Evolutionary conservation across 2,113 vertebrate species (phyloP), one percentile per base, ranked within the genome.

Genomic region (Toxotes jaculatrix): DNA sequence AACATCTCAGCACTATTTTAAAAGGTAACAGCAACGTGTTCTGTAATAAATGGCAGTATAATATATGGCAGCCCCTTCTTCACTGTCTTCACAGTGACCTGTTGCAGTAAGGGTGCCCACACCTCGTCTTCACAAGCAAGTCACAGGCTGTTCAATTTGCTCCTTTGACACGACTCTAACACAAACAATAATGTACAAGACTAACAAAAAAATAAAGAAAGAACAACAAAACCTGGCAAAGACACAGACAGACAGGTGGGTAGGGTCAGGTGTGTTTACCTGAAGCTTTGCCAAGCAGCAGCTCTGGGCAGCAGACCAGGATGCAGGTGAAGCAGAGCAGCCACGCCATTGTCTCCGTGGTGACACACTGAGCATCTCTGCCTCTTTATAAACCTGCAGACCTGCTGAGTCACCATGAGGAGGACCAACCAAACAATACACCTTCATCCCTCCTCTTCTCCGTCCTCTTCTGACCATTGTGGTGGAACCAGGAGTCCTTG

Each of bases 381-480:
- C 31, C 17, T 65, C 64, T 21, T 90, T 91, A 92, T 93, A 86
- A 70, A 74, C 11, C 84, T 2, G 13, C 70, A 74, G 31, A 88
- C 7, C 67, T 85, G 90, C 90, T 86, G 90, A 93, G 90, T 93
- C 89, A 89, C 27, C 32, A 0, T 87, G 89, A 84, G 14, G 43
- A 67, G 21, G 62, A 36, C 16, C 14, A 0, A 5, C 73, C 36
- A 19, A 61, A 12, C 31, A 40, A 2, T 38, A 31, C 74, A 11
- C 49, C 82, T 53, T 53, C 76, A 27, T n/a, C 40, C 63, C 36
- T 78, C 63, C 65, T 79, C 75, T 23, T 56, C 55, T 4, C 1
- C 19, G 0, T 60, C 62, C 62, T 86, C 16, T 0, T 68, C 53
- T 27, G 38, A 19, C 19, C 34, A 0, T 7, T 43, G 0, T 1